These are phyloP conservation scores for Morone chrysops DNA, from an alignment of 2,113 vertebrate species.

Conservation along the genomic window DNA sequence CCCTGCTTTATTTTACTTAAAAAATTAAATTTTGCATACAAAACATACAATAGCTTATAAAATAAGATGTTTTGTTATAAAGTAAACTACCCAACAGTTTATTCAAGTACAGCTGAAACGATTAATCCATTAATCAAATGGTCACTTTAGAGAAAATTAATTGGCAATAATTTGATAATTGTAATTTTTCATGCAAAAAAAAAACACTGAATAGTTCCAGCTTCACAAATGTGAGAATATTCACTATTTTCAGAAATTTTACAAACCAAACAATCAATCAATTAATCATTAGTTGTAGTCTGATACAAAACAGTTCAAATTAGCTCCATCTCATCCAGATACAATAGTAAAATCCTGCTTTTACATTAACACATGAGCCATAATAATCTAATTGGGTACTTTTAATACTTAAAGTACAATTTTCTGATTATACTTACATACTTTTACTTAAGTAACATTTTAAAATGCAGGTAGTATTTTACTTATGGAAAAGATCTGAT, in stretches of 20 bases:
- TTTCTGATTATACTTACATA: not conserved
- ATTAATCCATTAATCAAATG: not conserved
- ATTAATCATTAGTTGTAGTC: not conserved
- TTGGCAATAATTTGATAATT: too few relatives aligned
- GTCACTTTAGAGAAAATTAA: too few relatives aligned
- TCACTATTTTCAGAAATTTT: not conserved
- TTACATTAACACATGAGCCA: too few relatives aligned
- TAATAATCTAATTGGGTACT: too few relatives aligned
- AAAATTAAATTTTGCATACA: not conserved
- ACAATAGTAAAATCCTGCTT: too few relatives aligned
- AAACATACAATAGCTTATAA: not conserved
- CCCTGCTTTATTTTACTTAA: not conserved
- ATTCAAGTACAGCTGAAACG: not conserved
- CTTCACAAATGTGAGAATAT: not conserved
- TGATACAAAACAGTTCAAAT: not conserved
- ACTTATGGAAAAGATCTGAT: not conserved
- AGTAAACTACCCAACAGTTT: not conserved
- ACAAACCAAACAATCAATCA: not conserved
- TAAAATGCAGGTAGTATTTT: not conserved
- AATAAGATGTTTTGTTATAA: not conserved
- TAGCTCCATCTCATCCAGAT: too few relatives aligned
- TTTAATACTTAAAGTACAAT: too few relatives aligned
- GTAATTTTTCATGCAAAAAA: too few relatives aligned
- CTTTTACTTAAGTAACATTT: not conserved
- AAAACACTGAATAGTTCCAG: not conserved